Evolutionary conservation across 2,888 invertebrate genomes (phyloP), one percentile per base, ranked within the genome.

Genomic region (Ichneumoninae sp.): DNA sequence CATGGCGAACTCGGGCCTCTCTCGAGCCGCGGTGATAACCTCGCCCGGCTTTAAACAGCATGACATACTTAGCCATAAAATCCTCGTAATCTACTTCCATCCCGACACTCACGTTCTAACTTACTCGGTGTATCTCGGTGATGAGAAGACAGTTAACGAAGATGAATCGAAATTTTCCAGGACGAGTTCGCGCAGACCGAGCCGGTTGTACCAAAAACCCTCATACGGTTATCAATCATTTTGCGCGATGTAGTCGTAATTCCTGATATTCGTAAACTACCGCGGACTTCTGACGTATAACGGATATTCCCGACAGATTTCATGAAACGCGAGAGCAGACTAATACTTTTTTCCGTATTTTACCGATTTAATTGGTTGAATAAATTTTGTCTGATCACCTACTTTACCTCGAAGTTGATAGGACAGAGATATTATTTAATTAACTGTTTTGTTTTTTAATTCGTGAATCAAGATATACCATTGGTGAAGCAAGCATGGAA

Each of bases 91-190:
- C 73, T 63, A 83, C 73, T 75, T 79, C 74, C 44, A 36, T 70
- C 66, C 68, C 44, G 66, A 66, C 52, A 36, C 50, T 73, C 74
- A 47, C 69, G 40, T 40, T 65, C 19, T 60, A 66, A 79, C 33
- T 70, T 65, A 81, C 52, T 74, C 63, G 44, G 71, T 47, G 54
- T 70, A 66, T 60, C 60, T 36, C 73, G 73, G 73, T 26, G 22
- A 22, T 50, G 76, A 40, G 16, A 13, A 50, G 40, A 66, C 79
- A 73, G 68, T 73, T 76, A 80, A 82, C 76, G 80, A 82, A 76
- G 85, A 85, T 82, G 66, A 80, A 85, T 85, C 54, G 79, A 85
- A 85, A 80, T 71, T 40, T 71, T 82, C 74, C 66, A 63, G 40
- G 70, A 76, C 47, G n/a, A 57, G 36, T 52, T 26, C 16, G 10